These are phyloP conservation scores for Phrynosoma blainvillii DNA, from an alignment of 2,113 vertebrate genomes.

Conservation along the genomic window DNA sequence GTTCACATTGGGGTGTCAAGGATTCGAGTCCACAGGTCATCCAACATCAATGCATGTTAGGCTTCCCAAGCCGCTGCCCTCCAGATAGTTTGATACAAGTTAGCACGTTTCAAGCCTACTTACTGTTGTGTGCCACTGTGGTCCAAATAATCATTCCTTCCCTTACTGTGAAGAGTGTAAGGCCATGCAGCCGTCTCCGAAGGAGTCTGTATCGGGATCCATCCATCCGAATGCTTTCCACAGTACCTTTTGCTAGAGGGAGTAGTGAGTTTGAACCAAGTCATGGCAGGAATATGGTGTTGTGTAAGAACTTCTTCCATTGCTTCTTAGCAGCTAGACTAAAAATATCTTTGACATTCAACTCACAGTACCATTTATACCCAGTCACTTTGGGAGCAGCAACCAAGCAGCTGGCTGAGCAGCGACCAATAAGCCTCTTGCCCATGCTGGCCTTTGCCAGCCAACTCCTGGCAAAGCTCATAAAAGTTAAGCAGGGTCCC, in stretches of 20 bases:
- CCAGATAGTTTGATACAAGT: not conserved
- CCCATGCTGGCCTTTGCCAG: too few species aligned
- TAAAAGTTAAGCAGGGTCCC: too few species aligned
- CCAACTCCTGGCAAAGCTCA: too few species aligned
- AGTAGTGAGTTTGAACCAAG: not conserved
- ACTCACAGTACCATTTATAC: not conserved
- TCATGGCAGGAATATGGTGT: not conserved
- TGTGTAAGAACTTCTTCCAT: not conserved
- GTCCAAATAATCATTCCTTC: conserved; percentile 86
- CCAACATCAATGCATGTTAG: not conserved
- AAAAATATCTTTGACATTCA: not conserved
- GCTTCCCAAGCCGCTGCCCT: too few species aligned
- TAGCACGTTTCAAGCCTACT: not conserved
- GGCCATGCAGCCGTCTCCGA: conserved; percentile 73
- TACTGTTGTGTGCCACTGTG: conserved; percentile 74
- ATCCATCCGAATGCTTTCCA: conserved; percentile 82
- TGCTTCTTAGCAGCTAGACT: not conserved
- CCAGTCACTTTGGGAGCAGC: too few species aligned
- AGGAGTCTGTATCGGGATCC: conserved; percentile 80
- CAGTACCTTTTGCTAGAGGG: conserved; percentile 78
- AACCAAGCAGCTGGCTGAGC: too few species aligned
- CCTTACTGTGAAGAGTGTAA: conserved; percentile 76
- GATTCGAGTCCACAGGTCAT: not conserved
- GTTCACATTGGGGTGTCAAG: not conserved
- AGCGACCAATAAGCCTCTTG: too few species aligned